Evolutionary conservation across 1,140 invertebrate genomes (phyloP), one percentile per base, ranked within the genome.

Genomic region (Scaptomyza hsui): DNA sequence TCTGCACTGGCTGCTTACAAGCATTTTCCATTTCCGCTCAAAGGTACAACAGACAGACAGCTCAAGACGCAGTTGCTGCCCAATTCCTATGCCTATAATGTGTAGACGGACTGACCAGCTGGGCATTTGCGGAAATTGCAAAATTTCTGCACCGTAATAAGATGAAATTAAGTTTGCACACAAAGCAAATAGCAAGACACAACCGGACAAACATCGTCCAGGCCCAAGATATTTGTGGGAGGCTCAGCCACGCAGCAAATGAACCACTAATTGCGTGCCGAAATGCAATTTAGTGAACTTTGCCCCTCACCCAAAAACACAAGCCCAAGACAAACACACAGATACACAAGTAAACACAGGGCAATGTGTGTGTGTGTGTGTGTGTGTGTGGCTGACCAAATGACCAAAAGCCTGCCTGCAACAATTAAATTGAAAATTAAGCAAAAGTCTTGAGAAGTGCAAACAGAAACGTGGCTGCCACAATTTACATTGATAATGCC

Each of bases 251-350:
- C 71, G 78, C 83, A 76, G 80, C 67, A 81, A 86, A 86, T 81
- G 86, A 89, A 89, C 88, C 88, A 89, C 88, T 89, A 89, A 89
- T 89, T 89, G 86, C 86, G 88, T 89, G 88, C 89, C 88, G 78
- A 89, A 89, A 89, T 89, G 86, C 88, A 89, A 89, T 89, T 89
- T 89, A 78, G 81, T 75, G 86, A 89, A 88, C 82, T 88, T 75
- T 88, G 21, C 48, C 67, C 63, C 67, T 21, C 32, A 61, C 62
- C 29, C 60, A 57, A 53, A 19, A 64, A 10, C 26, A 4, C 18
- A 59, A 62, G 61, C 57, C 48, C 21, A 61, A 71, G 29, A 21
- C 24, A 51, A 3, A 37, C 2, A 59, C 4, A 72, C 35, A 71
- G 13, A 70, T 39, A 57, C 15, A 42, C 26, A 74, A 44, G 39